phyloP scores from a whole-genome alignment of 2,888 invertebrate genomes.

The Uropetala carovei region DNA sequence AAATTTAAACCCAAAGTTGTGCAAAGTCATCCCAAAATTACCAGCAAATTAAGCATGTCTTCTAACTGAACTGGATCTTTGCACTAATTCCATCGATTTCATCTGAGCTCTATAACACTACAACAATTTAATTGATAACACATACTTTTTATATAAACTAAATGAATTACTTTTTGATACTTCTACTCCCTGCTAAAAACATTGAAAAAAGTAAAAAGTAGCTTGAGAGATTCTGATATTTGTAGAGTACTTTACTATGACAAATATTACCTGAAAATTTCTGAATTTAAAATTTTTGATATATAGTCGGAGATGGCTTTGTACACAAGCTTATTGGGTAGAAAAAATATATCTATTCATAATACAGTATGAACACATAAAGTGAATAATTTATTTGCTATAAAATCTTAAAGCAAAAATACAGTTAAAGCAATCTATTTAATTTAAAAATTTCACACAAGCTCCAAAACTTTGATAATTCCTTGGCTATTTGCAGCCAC shows the following conservation, averaged over 20 bases:
- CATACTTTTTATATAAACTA: background rate
- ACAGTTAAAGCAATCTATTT: background rate
- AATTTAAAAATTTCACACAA: conserved; percentile 77
- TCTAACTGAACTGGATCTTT: background rate
- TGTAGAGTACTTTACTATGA: background rate
- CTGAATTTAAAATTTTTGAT: background rate
- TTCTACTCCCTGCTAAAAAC: background rate
- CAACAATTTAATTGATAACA: background rate
- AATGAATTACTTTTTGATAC: background rate
- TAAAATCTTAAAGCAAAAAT: background rate
- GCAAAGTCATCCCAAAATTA: background rate
- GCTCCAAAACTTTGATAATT: conserved; percentile 90
- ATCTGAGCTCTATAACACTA: background rate
- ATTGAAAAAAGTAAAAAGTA: background rate
- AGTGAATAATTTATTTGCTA: background rate
- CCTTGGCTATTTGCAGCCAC: conserved; percentile 97
- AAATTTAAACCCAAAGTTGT: background rate
- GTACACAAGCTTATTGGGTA: background rate
- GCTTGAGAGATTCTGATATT: background rate
- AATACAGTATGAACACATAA: background rate
- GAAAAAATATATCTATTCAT: conserved; percentile 32
- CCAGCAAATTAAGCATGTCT: background rate
- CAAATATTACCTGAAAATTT: background rate
- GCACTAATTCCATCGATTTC: background rate
- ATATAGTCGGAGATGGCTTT: background rate